A percentile compares a stretch with the other conserved stretches of the same genome.
phyloP scores from a whole-genome alignment of 2,888 invertebrate species.

The Thera obeliscata region DNA sequence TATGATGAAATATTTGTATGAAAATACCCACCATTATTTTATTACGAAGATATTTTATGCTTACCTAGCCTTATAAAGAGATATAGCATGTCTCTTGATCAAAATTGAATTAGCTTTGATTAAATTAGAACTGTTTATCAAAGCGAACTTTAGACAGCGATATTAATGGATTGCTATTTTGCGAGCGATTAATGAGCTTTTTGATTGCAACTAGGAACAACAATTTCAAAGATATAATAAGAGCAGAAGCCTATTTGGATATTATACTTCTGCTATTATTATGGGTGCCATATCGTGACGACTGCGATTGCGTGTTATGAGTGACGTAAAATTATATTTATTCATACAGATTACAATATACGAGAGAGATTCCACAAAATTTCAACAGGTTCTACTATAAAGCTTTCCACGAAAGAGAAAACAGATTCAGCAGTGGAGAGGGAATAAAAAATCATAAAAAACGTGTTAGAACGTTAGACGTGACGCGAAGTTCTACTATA shows the following conservation, averaged over 20 bases:
- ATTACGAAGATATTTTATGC: too few species aligned
- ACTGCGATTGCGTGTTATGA: too few species aligned
- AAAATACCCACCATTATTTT: too few species aligned
- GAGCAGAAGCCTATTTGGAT: too few species aligned
- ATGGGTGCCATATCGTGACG: neutral
- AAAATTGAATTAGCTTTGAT: constrained; percentile 25
- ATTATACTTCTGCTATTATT: neutral
- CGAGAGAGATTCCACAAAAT: too few species aligned
- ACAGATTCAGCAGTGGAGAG: constrained; percentile 61
- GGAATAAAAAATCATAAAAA: constrained; percentile 67
- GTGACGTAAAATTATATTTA: too few species aligned
- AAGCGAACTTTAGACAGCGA: constrained; percentile 25
- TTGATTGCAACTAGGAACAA: constrained; percentile 37
- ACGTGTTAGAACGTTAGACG: constrained; percentile 56
- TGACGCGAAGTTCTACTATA: constrained; percentile 67
- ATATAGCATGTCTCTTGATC: neutral
- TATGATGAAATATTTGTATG: too few species aligned
- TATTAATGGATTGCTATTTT: constrained; percentile 35
- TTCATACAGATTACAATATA: too few species aligned
- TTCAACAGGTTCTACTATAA: constrained; percentile 57
- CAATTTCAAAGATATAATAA: neutral
- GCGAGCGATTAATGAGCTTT: constrained; percentile 34
- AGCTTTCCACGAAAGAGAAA: constrained; percentile 74
- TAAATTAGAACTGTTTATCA: constrained; percentile 40
- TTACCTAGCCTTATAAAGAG: too few species aligned